phyloP scores from a whole-genome alignment of 1,140 invertebrate species.

The Papilio polytes region DNA sequence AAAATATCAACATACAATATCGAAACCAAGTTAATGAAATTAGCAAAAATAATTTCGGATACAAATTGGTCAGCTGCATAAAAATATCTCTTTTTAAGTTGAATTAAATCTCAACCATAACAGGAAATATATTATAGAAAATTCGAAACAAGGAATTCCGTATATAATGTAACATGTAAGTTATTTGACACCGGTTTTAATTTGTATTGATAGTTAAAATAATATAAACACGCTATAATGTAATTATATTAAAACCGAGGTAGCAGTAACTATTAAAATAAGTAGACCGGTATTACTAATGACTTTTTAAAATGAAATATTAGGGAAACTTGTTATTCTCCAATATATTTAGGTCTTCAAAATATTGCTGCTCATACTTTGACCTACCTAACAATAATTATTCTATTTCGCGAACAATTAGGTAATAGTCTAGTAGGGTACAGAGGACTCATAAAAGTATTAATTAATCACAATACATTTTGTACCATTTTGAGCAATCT shows the following conservation, averaged over 20 bases:
- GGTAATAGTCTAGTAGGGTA: background rate
- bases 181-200: background rate
- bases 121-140: background rate
- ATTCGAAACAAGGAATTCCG: background rate
- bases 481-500: background rate
- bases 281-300: background rate
- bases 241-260: background rate
- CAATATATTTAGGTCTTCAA: background rate
- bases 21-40: too few relatives aligned
- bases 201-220: background rate
- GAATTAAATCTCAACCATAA: background rate
- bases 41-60: too few relatives aligned
- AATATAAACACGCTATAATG: background rate
- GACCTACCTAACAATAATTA: background rate
- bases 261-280: background rate
- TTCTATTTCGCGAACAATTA: background rate
- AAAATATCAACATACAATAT: too few relatives aligned
- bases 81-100: background rate
- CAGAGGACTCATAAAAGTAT: background rate
- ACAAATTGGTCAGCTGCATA: too few relatives aligned
- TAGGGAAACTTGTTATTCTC: too few relatives aligned
- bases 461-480: background rate
- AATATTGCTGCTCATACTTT: background rate
- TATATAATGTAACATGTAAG: background rate
- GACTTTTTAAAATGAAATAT: background rate